phyloP scores from a whole-genome alignment of 2,888 invertebrate species.

The Drosophila leonis region DNA sequence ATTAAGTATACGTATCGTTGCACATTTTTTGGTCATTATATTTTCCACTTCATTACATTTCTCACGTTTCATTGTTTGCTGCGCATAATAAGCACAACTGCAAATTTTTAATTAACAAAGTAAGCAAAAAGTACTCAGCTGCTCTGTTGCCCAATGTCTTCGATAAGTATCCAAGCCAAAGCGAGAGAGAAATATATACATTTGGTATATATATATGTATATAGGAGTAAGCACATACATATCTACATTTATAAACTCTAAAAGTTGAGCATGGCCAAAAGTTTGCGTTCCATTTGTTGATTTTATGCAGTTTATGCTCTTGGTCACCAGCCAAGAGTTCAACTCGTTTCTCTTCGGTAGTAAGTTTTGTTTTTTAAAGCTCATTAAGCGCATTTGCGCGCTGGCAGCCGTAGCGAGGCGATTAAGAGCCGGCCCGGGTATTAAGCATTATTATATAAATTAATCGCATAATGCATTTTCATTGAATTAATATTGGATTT shows the following conservation, averaged over 20 bases:
- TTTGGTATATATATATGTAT: neutral
- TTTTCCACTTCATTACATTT: constrained; percentile 64
- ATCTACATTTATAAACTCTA: constrained; percentile 17
- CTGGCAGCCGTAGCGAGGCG: constrained; percentile 39
- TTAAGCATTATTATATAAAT: constrained; percentile 54
- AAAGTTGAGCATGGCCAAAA: constrained; percentile 24
- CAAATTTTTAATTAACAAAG: constrained; percentile 74
- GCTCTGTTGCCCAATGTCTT: constrained; percentile 49
- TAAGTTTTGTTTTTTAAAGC: constrained; percentile 50
- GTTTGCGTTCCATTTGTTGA: constrained; percentile 40
- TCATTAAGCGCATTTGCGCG: constrained; percentile 65
- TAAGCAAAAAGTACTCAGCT: constrained; percentile 53
- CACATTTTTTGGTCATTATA: constrained; percentile 33
- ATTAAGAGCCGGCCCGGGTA: constrained; percentile 45
- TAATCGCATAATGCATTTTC: constrained; percentile 63
- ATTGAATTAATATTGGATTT: constrained; percentile 73
- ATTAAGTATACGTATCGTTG: constrained; percentile 34
- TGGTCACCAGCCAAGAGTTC: constrained; percentile 23
- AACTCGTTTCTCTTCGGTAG: constrained; percentile 10
- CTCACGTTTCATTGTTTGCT: constrained; percentile 69
- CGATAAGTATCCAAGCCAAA: constrained; percentile 54
- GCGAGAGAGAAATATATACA: constrained; percentile 12
- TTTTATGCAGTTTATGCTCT: constrained; percentile 44
- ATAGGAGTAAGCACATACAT: neutral
- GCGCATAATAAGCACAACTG: constrained; percentile 52